Evolutionary conservation across 1,140 invertebrate genomes (phyloP), one percentile per base, ranked within the genome.

Genomic region (Brachionus asplanchnoidis): DNA sequence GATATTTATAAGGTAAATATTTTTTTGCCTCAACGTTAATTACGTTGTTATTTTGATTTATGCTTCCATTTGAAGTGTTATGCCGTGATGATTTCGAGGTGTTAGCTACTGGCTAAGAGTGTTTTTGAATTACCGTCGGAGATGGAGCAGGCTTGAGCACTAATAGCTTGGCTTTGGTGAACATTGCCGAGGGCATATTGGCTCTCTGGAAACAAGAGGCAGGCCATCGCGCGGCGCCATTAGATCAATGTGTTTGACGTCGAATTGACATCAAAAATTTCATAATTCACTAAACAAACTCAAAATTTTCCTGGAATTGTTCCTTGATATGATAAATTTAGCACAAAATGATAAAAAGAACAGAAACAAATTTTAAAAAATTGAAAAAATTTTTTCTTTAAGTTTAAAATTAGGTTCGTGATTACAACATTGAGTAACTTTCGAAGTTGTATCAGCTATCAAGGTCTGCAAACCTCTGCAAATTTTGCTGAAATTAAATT

Each of bases 251-350:
- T 94, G 92, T 28, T 73, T 83, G 80, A 96, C 96, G 89, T 98
- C 95, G 91, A 97, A 99, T 99, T 99, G 70, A 97, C 96, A 92
- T 99, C 97, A 91, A 99, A 99, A 91, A 99, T 89, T 98, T 98
- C 92, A 99, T 99, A 92, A 99, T 99, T 97, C 97, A 99, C 92
- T 99, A 97, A 86, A 99, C 93, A 92, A 99, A 99, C 91, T 99
- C 97, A 93, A 99, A 99, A 92, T 99, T 99, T 91, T 99, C 97
- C 87, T 91, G 89, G 91, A 98, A 99, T 88, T 95, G 93, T 87
- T n/a, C n/a, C n/a, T n/a, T n/a, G n/a, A n/a, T n/a, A n/a, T n/a
- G n/a, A n/a, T n/a, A n/a, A n/a, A n/a, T n/a, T n/a, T n/a, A n/a
- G n/a, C n/a, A n/a, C n/a, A n/a, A n/a, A n/a, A n/a, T n/a, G n/a